phyloP scores from a whole-genome alignment of 2,797 vertebrate genomes.

The Remorina albescens region DNA sequence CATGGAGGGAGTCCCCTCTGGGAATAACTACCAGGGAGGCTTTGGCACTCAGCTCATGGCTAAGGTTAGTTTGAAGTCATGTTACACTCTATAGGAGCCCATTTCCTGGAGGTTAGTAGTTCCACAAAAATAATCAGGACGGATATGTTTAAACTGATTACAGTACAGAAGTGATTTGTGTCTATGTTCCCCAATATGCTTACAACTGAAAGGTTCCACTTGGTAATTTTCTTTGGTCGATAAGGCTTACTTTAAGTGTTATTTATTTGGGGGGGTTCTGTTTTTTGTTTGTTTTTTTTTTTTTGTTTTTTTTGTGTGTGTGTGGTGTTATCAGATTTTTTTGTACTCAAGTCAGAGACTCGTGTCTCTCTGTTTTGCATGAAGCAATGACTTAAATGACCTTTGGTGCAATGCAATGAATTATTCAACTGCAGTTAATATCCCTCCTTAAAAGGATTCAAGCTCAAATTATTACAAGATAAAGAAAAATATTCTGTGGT shows the following conservation, averaged over 20 bases:
- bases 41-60: slow-evolving; percentile 97
- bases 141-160: not conserved
- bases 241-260: not conserved
- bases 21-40: slow-evolving; percentile 97
- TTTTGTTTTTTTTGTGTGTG: not conserved
- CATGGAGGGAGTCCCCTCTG: slow-evolving; percentile 97
- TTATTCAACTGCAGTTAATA: slow-evolving; percentile 23
- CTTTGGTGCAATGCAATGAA: slow-evolving; percentile 18
- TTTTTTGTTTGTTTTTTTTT: not conserved
- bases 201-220: not conserved
- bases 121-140: not conserved
- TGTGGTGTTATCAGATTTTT: not conserved
- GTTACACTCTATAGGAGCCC: not conserved
- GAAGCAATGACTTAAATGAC: slow-evolving; percentile 1
- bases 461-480: slow-evolving; percentile 37
- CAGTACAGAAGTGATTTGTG: not conserved
- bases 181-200: not conserved
- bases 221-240: no score
- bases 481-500: slow-evolving; percentile 36
- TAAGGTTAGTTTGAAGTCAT: slow-evolving; percentile 86
- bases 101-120: not conserved
- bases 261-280: not conserved
- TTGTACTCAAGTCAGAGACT: no score
- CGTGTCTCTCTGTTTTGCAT: not conserved
- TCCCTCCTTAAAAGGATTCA: slow-evolving; percentile 28